Percentiles rank a stretch among this genome's conserved stretches.
Conservation (phyloP, 64 coral and sea anemone genomes). For the Anthopleura sola region DNA sequence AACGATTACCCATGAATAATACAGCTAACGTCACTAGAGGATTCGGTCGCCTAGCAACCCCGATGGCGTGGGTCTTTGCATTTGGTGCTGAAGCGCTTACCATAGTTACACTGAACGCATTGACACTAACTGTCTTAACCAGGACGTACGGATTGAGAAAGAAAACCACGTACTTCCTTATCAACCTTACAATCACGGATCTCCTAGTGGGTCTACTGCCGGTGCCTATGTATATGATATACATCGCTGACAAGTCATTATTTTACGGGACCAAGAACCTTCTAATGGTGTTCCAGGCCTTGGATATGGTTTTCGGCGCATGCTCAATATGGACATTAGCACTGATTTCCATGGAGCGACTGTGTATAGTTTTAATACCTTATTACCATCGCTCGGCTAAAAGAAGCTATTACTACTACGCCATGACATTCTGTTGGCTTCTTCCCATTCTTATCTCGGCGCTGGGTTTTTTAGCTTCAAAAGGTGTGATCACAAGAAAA, state of each 20-base stretch:
- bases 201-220: conserved; percentile 7
- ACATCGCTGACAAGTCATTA: background rate
- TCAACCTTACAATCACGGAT: conserved; percentile 20
- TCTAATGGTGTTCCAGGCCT: background rate
- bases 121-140: conserved; percentile 11
- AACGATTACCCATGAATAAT: background rate
- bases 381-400: conserved; percentile 4
- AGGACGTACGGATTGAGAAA: conserved; percentile 5
- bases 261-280: background rate
- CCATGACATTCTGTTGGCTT: conserved; percentile 17
- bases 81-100: background rate
- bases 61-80: conserved; percentile 12
- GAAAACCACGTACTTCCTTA: conserved; percentile 21
- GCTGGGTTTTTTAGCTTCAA: background rate
- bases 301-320: conserved; percentile 33
- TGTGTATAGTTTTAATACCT: conserved; percentile 9
- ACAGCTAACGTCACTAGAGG: background rate
- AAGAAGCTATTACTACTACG: background rate
- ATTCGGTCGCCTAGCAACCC: background rate
- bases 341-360: conserved; percentile 14
- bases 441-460: background rate
- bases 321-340: conserved; percentile 24
- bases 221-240: conserved; percentile 16
- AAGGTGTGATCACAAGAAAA: background rate
- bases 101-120: conserved; percentile 10